Conservation (phyloP, 2,113 vertebrate genomes). For the Etia nguti region DNA sequence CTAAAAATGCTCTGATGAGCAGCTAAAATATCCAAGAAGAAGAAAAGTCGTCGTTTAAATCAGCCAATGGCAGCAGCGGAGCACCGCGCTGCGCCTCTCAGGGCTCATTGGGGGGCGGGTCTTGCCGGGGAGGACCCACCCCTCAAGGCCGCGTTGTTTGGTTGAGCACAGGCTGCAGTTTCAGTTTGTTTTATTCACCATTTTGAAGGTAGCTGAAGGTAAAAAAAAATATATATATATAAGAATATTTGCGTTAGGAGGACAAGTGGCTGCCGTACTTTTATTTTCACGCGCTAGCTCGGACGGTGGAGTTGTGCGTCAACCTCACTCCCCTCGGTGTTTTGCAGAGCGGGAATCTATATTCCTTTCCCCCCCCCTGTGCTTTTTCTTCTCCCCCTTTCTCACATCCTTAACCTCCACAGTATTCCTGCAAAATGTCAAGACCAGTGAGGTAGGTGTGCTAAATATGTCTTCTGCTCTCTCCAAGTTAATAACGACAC, state of each 20-base stretch:
- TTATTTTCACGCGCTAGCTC: constrained; percentile 57
- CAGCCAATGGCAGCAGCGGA: constrained; percentile 33
- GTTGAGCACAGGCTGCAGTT: constrained; percentile 79
- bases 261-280: constrained; percentile 40
- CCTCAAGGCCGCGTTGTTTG: constrained; percentile 60
- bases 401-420: constrained; percentile 70
- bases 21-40: constrained; percentile 9
- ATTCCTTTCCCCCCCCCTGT: constrained; percentile 35
- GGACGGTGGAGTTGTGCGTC: constrained; percentile 61
- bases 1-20: constrained; percentile 30
- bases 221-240: constrained; percentile 29
- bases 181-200: constrained; percentile 86
- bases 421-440: constrained; percentile 79
- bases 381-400: constrained; percentile 49
- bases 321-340: constrained; percentile 45
- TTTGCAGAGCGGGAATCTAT: constrained; percentile 64
- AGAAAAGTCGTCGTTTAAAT: constrained; percentile 44
- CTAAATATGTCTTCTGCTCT: constrained; percentile 53
- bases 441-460: constrained; percentile 79
- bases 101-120: constrained; percentile 30
- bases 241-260: constrained; percentile 64
- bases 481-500: constrained; percentile 17
- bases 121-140: constrained; percentile 16
- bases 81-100: constrained; percentile 30
- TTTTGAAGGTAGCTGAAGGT: constrained; percentile 77